phyloP scores from a whole-genome alignment of 2,113 vertebrate species.

The Grus americana region DNA sequence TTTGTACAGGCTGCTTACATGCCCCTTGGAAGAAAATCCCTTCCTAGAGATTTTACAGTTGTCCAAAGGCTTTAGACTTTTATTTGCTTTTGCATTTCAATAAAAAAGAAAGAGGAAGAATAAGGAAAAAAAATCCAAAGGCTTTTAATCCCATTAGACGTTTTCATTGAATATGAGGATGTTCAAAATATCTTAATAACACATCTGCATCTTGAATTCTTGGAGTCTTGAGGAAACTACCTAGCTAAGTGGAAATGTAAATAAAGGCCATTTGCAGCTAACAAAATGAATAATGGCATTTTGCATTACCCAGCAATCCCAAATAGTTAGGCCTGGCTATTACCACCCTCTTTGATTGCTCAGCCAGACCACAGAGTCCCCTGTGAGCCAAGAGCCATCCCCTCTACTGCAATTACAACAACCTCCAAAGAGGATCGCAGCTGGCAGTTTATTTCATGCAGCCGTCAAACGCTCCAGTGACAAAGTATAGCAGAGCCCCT shows the following conservation, averaged over 20 bases:
- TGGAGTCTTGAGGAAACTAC: neutral
- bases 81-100: neutral
- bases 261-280: slow-evolving; percentile 6
- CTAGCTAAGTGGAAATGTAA: slow-evolving; percentile 48
- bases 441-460: neutral
- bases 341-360: neutral
- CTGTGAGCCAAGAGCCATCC: neutral
- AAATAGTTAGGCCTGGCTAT: neutral
- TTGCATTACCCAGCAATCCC: neutral
- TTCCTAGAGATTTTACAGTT: neutral
- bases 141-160: neutral
- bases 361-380: slow-evolving; percentile 21
- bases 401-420: neutral
- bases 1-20: neutral
- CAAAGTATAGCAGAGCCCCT: neutral
- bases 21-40: neutral
- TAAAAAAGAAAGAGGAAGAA: neutral
- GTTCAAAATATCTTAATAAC: neutral
- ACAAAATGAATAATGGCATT: neutral
- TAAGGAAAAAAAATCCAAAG: neutral
- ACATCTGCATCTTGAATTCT: neutral
- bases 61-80: neutral
- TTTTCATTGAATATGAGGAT: neutral
- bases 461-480: neutral
- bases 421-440: neutral